phyloP scores from a whole-genome alignment of 2,113 vertebrate species.

The Hyaena hyaena region DNA sequence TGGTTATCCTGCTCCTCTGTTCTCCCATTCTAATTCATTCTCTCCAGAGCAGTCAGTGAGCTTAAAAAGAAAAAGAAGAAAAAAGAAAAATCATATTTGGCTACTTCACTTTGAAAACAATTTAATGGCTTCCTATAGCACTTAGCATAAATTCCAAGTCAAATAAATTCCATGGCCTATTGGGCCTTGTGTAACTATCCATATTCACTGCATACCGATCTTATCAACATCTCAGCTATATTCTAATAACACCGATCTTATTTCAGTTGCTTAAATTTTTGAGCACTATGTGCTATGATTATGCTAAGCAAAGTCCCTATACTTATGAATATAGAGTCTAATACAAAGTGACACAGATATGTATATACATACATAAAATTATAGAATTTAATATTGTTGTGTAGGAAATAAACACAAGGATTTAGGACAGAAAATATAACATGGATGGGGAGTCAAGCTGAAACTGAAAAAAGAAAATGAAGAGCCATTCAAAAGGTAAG shows the following conservation, averaged over 20 bases:
- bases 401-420: not conserved
- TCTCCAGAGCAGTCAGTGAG: not conserved
- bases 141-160: not conserved
- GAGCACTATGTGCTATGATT: not conserved
- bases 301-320: not conserved
- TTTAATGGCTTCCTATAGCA: not conserved
- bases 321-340: not conserved
- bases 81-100: not conserved
- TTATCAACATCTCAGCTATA: not conserved
- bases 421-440: not conserved
- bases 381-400: not conserved
- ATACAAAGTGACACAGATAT: not conserved
- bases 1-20: not conserved
- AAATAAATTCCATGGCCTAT: not conserved
- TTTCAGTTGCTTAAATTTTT: not conserved
- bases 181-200: not conserved
- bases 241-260: not conserved
- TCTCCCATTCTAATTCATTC: not conserved
- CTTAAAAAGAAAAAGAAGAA: not conserved
- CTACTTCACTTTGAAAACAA: not conserved
- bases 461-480: not conserved
- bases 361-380: not conserved
- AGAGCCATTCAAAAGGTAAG: not conserved
- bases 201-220: not conserved
- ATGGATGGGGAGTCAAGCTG: not conserved